Base-by-base conservation (phyloP, 2,113 vertebrate genomes). In the Oxyruncus cristatus region DNA sequence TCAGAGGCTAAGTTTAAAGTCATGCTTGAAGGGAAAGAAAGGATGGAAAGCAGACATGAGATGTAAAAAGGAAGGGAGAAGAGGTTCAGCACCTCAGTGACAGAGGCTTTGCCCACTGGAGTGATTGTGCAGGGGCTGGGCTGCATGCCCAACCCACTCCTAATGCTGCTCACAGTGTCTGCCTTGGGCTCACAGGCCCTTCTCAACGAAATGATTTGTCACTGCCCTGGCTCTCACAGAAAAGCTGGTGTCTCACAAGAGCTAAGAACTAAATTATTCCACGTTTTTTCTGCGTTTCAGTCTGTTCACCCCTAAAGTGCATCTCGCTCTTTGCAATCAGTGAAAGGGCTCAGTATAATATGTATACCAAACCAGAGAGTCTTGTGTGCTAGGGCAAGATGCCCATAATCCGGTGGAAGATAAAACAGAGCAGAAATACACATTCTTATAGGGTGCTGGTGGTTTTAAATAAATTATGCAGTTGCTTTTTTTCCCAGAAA, bases 1-100 rank as follows among this genome's bases (percentile, higher is more conserved):
- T 49, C 14, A 2, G 47, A 63, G 30, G 33, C 21, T 44, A 33
- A 44, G 46, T 16, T 15, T 14, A 39, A 55, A 85, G 68, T 26
- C 5, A 1, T 4, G 5, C 1, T 1, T 17, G 41, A 47, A 77
- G 56, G 44, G 17, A 79, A 28, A 82, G 37, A 47, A 79, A 62
- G 17, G 33, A n/a, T 6, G 18, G 62, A 42, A 72, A 72, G 53
- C 0, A 0, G 12, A 16, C 28, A 23, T 0, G 0, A 39, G 33
- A n/a, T 14, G 28, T 5, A 14, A 33, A 46, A 50, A 14, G 18
- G 39, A 52, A 44, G 18, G 21, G 53, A 50, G 35, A 6, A 68
- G 71, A 52, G 14, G 21, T 22, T 85, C 20, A 76, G 63, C 62
- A 33, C 8, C 41, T 26, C 53, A 18, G 13, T 2, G 12, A 20